These are phyloP conservation scores for Orius insidiosus DNA, from an alignment of 1,140 invertebrate species.

Conservation along the genomic window DNA sequence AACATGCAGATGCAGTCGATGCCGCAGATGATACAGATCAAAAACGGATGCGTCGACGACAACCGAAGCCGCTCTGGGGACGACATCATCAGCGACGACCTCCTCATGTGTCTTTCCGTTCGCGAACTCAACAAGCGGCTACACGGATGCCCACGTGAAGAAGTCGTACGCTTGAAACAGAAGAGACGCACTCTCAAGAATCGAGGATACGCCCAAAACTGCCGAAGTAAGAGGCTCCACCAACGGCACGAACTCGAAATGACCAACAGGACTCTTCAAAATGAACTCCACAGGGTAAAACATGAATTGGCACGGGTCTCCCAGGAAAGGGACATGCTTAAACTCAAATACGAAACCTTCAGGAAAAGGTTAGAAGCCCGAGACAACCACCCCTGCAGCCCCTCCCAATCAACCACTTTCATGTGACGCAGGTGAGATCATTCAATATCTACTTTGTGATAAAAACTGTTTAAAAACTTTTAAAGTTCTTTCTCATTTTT, in stretches of 20 bases:
- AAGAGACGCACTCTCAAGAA: slow-evolving; percentile 95
- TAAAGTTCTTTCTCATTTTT: too few relatives aligned
- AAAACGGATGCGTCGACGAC: slow-evolving; percentile 31
- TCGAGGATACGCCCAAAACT: slow-evolving; percentile 96
- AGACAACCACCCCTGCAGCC: slow-evolving; percentile 6
- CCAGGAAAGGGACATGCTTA: slow-evolving; percentile 19
- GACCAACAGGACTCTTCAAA: slow-evolving; percentile 57
- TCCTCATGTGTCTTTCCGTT: slow-evolving; percentile 77
- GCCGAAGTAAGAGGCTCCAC: slow-evolving; percentile 74
- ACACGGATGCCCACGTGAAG: slow-evolving; percentile 80
- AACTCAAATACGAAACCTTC: slow-evolving; percentile 16
- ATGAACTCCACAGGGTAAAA: slow-evolving; percentile 51
- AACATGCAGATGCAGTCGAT: slow-evolving; percentile 23
- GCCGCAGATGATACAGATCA: slow-evolving; percentile 20
- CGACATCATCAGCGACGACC: slow-evolving; percentile 64
- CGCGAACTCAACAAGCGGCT: slow-evolving; percentile 88
- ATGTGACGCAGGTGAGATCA: too few relatives aligned
- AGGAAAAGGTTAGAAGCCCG: slow-evolving; percentile 10
- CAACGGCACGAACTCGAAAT: slow-evolving; percentile 76
- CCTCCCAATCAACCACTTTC: too few relatives aligned
- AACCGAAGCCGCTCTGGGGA: slow-evolving; percentile 24
- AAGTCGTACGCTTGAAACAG: slow-evolving; percentile 83
- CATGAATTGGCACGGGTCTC: slow-evolving; percentile 34
- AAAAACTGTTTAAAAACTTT: too few relatives aligned
- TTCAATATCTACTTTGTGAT: too few relatives aligned